phyloP scores from a whole-genome alignment of 2,113 vertebrate genomes.

The Prionailurus viverrinus region DNA sequence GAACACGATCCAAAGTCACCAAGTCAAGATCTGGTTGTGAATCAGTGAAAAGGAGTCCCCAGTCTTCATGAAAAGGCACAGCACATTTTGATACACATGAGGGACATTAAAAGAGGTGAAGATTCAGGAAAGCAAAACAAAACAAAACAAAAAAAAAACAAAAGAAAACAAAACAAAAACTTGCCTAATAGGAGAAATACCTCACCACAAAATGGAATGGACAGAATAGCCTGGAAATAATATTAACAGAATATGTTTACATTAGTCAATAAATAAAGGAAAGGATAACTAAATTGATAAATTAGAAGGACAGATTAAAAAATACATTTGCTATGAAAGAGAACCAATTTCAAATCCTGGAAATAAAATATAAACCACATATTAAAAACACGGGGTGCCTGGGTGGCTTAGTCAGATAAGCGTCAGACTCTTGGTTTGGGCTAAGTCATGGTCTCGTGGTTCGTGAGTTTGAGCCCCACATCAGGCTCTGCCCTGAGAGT shows the following conservation, averaged over 20 bases:
- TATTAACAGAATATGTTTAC: not conserved
- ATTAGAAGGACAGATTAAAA: not conserved
- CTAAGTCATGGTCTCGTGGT: too few species aligned
- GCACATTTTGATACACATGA: not conserved
- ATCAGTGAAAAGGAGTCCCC: not conserved
- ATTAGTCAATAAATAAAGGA: not conserved
- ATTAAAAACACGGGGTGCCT: not conserved
- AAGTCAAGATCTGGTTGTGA: not conserved
- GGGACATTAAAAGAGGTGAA: not conserved
- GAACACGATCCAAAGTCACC: not conserved
- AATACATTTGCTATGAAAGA: not conserved
- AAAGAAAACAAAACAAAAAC: not conserved
- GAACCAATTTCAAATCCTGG: not conserved
- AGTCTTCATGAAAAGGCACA: not conserved
- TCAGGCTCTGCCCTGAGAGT: too few species aligned
- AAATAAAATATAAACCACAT: not conserved
- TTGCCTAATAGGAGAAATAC: not conserved
- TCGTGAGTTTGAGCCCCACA: too few species aligned
- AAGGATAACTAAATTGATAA: not conserved
- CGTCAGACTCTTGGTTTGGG: too few species aligned
- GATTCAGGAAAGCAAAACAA: not conserved
- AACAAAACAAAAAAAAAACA: not conserved
- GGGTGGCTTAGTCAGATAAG: too few species aligned
- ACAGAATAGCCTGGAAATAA: not conserved
- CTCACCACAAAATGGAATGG: not conserved